These are phyloP conservation scores for Biston stratarius DNA, from an alignment of 2,888 invertebrate genomes.

Conservation along the genomic window DNA sequence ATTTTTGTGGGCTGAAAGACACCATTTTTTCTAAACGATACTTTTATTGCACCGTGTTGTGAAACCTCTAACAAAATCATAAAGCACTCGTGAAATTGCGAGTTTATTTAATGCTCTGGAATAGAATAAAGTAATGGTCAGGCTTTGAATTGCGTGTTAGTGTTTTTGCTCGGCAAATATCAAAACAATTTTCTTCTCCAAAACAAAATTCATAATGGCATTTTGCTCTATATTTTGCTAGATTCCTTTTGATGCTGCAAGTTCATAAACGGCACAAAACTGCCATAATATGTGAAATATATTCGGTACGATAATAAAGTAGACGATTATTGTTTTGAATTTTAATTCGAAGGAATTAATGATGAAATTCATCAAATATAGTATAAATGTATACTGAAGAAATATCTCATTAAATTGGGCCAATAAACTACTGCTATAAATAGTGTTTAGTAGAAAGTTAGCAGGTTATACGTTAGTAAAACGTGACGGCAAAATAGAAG, in stretches of 20 bases:
- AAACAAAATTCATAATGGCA: not conserved
- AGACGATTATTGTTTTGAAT: no score
- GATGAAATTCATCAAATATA: no score
- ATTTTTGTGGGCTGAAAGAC: slow-evolving; percentile 18
- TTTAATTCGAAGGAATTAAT: no score
- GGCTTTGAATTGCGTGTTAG: slow-evolving; percentile 12
- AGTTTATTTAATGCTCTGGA: slow-evolving; percentile 7
- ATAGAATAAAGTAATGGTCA: slow-evolving; percentile 8
- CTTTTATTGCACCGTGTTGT: slow-evolving; percentile 8
- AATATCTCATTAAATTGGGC: no score
- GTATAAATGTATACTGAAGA: no score
- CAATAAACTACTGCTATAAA: no score
- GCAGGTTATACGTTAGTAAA: no score
- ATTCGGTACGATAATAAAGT: no score
- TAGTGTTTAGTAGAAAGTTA: no score
- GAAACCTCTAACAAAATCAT: slow-evolving; percentile 17
- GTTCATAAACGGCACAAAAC: not conserved
- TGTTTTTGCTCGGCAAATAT: slow-evolving; percentile 10
- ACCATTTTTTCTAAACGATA: slow-evolving; percentile 8
- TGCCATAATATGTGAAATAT: not conserved
- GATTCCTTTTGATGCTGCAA: not conserved
- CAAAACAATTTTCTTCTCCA: not conserved
- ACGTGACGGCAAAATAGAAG: no score
- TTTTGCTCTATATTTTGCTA: slow-evolving; percentile 2
- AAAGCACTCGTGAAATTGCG: slow-evolving; percentile 10